These are phyloP conservation scores for Euwallacea similis DNA, from an alignment of 1,140 invertebrate species.

Conservation along the genomic window DNA sequence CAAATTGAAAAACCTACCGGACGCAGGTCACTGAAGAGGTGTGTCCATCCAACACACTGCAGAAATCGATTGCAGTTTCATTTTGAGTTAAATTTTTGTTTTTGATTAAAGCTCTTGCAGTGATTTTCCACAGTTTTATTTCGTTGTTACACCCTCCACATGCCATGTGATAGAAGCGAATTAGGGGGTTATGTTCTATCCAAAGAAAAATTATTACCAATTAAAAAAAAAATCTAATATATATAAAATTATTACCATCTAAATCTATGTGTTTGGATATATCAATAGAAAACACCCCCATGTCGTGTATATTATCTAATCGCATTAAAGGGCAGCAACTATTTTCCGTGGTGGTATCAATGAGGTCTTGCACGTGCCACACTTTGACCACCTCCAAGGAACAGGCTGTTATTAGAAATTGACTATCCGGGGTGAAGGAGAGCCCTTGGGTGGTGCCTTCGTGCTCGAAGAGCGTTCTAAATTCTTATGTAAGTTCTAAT, in stretches of 20 bases:
- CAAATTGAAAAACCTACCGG: slow-evolving; percentile 41
- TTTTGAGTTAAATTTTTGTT: slow-evolving; percentile 38
- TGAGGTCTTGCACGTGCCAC: slow-evolving; percentile 61
- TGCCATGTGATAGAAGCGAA: slow-evolving; percentile 62
- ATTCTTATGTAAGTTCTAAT: neutral
- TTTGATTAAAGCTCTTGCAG: slow-evolving; percentile 48
- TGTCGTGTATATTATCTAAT: slow-evolving; percentile 71
- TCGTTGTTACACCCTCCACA: slow-evolving; percentile 72
- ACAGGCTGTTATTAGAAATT: slow-evolving; percentile 67
- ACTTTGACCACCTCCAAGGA: slow-evolving; percentile 67
- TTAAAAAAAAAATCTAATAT: neutral
- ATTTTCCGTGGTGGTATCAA: slow-evolving; percentile 53
- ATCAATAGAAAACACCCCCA: slow-evolving; percentile 70
- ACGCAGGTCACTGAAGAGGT: slow-evolving; percentile 63
- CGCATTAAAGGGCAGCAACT: slow-evolving; percentile 52
- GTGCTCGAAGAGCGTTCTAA: slow-evolving; percentile 66
- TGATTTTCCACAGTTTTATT: slow-evolving; percentile 75
- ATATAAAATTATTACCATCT: slow-evolving; percentile 47
- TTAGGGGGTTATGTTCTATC: slow-evolving; percentile 25
- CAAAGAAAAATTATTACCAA: neutral
- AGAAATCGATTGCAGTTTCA: slow-evolving; percentile 43
- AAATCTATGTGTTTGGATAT: slow-evolving; percentile 56
- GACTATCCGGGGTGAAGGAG: slow-evolving; percentile 68
- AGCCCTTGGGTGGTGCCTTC: slow-evolving; percentile 67
- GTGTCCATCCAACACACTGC: slow-evolving; percentile 50